A percentile compares a stretch with the other conserved stretches of the same genome.
These are phyloP conservation scores for Peromyscus californicus DNA, from an alignment of 2,113 vertebrate genomes.

Conservation along the genomic window DNA sequence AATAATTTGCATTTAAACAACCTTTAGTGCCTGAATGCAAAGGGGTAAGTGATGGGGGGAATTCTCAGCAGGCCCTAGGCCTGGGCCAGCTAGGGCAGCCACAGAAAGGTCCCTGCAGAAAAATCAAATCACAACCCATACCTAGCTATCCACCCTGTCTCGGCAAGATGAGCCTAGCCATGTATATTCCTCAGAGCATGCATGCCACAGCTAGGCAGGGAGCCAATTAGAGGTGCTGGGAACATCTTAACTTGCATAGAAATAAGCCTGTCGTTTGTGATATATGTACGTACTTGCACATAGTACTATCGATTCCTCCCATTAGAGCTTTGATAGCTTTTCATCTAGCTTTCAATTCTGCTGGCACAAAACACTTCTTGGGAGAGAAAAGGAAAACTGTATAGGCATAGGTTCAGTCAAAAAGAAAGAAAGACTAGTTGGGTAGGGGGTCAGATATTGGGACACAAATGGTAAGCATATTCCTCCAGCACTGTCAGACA, in stretches of 20 bases:
- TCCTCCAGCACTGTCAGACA: not conserved
- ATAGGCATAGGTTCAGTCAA: not conserved
- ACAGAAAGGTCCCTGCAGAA: not conserved
- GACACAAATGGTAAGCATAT: not conserved
- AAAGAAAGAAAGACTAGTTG: not conserved
- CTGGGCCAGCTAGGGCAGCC: not conserved
- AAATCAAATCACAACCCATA: conserved; percentile 23
- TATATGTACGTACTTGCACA: conserved; percentile 40
- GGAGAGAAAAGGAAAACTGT: not conserved
- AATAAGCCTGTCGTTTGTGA: conserved; percentile 74
- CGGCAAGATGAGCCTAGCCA: not conserved
- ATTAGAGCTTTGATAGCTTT: conserved; percentile 67
- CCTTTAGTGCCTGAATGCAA: conserved; percentile 75
- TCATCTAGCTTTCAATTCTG: conserved; percentile 38
- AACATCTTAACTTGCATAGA: conserved; percentile 58
- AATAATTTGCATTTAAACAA: conserved; percentile 83
- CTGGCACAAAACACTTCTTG: conserved; percentile 51
- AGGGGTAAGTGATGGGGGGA: conserved; percentile 59
- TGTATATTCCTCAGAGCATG: not conserved
- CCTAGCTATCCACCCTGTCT: not conserved
- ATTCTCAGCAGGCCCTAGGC: conserved; percentile 47
- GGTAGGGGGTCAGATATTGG: not conserved
- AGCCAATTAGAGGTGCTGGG: conserved; percentile 43
- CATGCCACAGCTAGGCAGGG: not conserved
- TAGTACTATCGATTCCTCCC: conserved; percentile 54